Evolutionary conservation across 2,888 invertebrate species (phyloP).

Genomic region (Julus scandinavius): DNA sequence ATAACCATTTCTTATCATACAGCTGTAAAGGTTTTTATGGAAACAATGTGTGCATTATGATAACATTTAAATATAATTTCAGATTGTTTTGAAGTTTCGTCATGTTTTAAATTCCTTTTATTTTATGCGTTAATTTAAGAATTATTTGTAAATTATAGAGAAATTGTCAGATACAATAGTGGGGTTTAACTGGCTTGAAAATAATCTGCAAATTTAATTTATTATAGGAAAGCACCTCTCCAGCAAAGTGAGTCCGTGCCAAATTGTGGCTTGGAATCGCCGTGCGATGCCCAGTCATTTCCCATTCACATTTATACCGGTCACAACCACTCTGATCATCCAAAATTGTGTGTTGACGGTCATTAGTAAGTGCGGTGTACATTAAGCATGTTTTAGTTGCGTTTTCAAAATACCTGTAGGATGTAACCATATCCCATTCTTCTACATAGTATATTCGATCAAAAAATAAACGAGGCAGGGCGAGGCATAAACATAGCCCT

Average conservation of each 20-base stretch:
- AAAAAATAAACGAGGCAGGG: slow-evolving; percentile 68
- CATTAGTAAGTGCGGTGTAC: slow-evolving; percentile 66
- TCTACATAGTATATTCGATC: slow-evolving; percentile 64
- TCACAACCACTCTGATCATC: slow-evolving; percentile 67
- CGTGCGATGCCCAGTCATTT: slow-evolving; percentile 66
- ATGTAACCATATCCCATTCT: slow-evolving; percentile 56
- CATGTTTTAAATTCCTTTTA: too few species aligned
- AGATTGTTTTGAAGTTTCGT: too few species aligned
- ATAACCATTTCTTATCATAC: too few species aligned
- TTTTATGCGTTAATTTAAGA: not conserved
- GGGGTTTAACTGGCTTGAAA: too few species aligned
- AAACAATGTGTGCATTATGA: too few species aligned
- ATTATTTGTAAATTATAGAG: too few species aligned
- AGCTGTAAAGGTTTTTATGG: too few species aligned
- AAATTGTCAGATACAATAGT: too few species aligned
- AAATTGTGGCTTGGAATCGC: slow-evolving; percentile 67
- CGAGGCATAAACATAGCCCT: slow-evolving; percentile 70
- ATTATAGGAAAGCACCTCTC: slow-evolving; percentile 5
- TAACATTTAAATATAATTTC: too few species aligned
- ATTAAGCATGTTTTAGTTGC: not conserved
- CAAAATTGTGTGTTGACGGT: slow-evolving; percentile 70
- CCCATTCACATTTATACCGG: slow-evolving; percentile 69
- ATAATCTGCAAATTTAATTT: not conserved
- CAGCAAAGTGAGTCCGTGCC: slow-evolving; percentile 62
- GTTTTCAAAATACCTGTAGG: not conserved